phyloP scores from a whole-genome alignment of 2,113 vertebrate species.

The Apodemus speciosus region DNA sequence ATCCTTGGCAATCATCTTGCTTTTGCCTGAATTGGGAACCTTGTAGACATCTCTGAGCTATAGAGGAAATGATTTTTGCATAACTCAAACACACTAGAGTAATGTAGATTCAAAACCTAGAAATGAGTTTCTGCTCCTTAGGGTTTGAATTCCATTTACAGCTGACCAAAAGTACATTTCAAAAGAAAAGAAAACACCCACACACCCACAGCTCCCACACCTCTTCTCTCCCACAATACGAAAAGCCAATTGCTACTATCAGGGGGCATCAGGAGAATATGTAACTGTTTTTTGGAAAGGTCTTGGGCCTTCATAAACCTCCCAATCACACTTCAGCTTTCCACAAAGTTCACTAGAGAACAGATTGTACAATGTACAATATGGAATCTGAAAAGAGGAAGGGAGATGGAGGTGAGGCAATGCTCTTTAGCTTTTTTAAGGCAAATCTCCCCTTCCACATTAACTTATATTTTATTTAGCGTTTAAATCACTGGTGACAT shows the following conservation, averaged over 20 bases:
- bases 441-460: background rate
- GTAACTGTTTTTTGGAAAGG: conserved; percentile 68
- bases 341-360: background rate
- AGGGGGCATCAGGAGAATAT: conserved; percentile 52
- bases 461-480: background rate
- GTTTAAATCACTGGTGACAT: background rate
- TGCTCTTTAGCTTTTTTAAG: background rate
- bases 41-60: background rate
- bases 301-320: conserved; percentile 21
- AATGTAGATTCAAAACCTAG: conserved; percentile 60
- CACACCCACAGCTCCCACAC: no score
- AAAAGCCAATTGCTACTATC: conserved; percentile 56
- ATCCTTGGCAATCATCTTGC: background rate
- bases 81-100: conserved; percentile 53
- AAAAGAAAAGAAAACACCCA: background rate
- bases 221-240: background rate
- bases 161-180: conserved; percentile 38
- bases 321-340: background rate
- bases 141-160: conserved; percentile 60
- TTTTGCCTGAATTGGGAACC: background rate
- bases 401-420: background rate
- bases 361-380: background rate
- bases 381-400: background rate
- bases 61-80: conserved; percentile 53
- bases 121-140: conserved; percentile 64